Evolutionary conservation across 2,888 invertebrate genomes (phyloP), one percentile per base, ranked within the genome.

Genomic region (Crioceris asparagi): DNA sequence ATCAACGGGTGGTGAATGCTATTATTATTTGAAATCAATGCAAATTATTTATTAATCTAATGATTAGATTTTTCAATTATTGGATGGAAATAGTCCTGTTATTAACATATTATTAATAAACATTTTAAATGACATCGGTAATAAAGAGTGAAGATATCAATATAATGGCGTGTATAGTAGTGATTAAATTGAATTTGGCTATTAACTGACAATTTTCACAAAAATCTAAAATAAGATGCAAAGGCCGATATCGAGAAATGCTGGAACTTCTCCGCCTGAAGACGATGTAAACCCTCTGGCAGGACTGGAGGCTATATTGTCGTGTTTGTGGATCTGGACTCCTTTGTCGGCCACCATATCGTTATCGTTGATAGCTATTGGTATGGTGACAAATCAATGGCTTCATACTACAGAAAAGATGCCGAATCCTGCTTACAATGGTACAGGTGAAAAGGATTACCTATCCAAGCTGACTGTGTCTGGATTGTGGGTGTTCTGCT

Each of bases 321-420:
- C 75, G 17, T 74, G 73, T 48, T 65, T 77, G 45, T 76, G 77
- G 76, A 61, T 75, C 17, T 57, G 75, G 25, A 75, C 76, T 1
- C 76, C 76, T 1, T 59, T 83, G 19, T 74, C 79, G 14, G 82
- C 83, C 10, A 74, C 81, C 21, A 70, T 83, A 10, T 81, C 83
- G 8, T 71, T 83, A 21, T 70, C 77, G 8, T 78, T 81, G 27
- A 80, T 84, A 12, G 68, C 78, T 26, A 74, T 83, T 2, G 83
- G 84, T 12, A 77, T 85, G 43, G 70, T 77, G 5, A 84, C 84
- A 3, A 82, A 80, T 59, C 82, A 85, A 65, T 91, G 91, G 91
- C 71, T 91, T 16, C 79, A 83, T 50, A 87, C 87, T 3, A 81
- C 86, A 60, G 90, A 91, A 62, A 83, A 83, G 60, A 77, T 90